These are phyloP conservation scores for Elysia chlorotica DNA, from an alignment of 1,140 invertebrate genomes.

Conservation along the genomic window DNA sequence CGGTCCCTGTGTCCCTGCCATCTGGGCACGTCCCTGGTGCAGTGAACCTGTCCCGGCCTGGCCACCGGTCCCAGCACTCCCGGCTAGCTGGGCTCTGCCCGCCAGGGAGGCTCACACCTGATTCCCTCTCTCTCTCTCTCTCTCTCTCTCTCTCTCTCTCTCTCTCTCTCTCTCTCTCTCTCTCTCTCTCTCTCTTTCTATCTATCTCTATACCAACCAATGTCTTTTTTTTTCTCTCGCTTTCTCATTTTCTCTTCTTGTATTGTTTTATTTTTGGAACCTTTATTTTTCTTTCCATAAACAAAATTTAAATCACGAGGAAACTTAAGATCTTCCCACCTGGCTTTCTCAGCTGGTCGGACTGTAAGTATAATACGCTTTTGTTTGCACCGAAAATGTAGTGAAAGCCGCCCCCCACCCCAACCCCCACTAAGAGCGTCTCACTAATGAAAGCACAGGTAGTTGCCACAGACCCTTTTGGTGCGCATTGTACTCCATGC, in stretches of 20 bases:
- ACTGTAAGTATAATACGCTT: not conserved
- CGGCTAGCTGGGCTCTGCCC: too few relatives aligned
- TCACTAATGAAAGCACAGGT: too few relatives aligned
- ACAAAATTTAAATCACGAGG: not conserved
- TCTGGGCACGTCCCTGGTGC: too few relatives aligned
- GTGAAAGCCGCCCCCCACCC: too few relatives aligned
- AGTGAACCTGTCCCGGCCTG: not conserved
- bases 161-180: not conserved
- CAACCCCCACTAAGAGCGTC: not conserved
- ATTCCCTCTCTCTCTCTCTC: slow-evolving; percentile 1
- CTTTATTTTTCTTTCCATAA: too few relatives aligned
- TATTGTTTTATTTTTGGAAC: not conserved
- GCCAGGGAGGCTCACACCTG: too few relatives aligned
- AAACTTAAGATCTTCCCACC: not conserved
- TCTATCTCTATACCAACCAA: too few relatives aligned
- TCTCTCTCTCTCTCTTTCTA: not conserved
- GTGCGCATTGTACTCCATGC: too few relatives aligned
- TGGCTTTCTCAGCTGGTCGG: not conserved
- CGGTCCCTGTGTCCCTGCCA: too few relatives aligned
- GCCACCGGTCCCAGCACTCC: not conserved
- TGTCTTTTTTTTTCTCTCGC: not conserved
- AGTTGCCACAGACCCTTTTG: too few relatives aligned
- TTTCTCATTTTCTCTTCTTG: not conserved
- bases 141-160: not conserved
- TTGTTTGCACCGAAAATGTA: not conserved